Base-by-base conservation (phyloP, 2,797 vertebrate genomes). In the Geotrypetes seraphini region DNA sequence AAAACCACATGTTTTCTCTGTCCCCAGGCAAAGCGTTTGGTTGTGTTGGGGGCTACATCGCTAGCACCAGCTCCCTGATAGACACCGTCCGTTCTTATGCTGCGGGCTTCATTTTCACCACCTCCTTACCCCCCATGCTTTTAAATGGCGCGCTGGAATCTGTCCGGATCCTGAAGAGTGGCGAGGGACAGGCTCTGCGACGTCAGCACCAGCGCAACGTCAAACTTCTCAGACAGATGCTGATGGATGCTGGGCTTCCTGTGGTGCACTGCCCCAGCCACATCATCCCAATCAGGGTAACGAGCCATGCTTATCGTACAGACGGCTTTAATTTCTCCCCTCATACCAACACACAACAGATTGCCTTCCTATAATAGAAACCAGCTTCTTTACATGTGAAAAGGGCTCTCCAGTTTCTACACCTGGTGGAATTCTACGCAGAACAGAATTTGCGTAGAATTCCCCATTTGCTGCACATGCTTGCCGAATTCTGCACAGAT, bases 211-310 rank as follows among this genome's bases (percentile, higher is more conserved):
- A 98, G 27, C 88, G 93, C 31, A 98, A 92, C 0, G 93, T 97
- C 28, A 94, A 95, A 60, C 89, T 95, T 10, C 72, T 98, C 71
- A 62, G 95, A 3, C 95, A 97, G 60, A 93, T 96, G 90, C 76
- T 98, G 30, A 91, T 98, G 94, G 92, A 97, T n/a, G 84, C 84
- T 0, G 90, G 95, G 9, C 78, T 98, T 28, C 95, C 95, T 0
- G 89, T 97, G 16, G 84, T 97, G 20, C 89, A 94, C 71, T 97
- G 95, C 51, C 94, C 95, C 39, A 97, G 93, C 34, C 95, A 98
- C 78, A 97, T 98, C 79, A 96, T 98, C 61, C 95, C 94, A 3
- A 39, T 98, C 12, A 67, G 88, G 79, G 93, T 96, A 72, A n/a
- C n/a, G n/a, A n/a, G n/a, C n/a, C n/a, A n/a, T n/a, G n/a, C n/a